Evolutionary conservation across 2,797 vertebrate species (phyloP), one percentile per base, ranked within the genome.

Genomic region (Molothrus ater): DNA sequence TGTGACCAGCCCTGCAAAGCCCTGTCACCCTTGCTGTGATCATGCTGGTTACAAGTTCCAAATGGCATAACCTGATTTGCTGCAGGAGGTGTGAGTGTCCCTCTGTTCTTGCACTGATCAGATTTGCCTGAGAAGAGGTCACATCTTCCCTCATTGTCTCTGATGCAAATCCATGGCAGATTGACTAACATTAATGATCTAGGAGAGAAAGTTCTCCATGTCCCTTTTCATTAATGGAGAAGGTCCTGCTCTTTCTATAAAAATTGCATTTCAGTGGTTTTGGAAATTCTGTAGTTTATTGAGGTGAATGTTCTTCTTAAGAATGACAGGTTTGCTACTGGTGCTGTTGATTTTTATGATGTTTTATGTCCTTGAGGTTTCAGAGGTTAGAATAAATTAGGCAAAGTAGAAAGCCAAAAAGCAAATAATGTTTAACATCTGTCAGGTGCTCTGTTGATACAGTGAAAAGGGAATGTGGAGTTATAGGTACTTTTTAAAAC

Each of bases 321-420:
- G 75, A 90, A 73, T 89, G 89, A 90, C 91, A 93, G 90, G 73
- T 93, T 89, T 96, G 76, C n/a, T 82, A 78, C 31, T 73, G 69
- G 11, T 76, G 68, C 53, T 80, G 73, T 95, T 96, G 93, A 87
- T 95, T 96, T 96, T 93, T 90, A 64, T 88, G 82, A 90, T 65
- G 53, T 50, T 94, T 92, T 78, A 68, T 81, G 53, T 91, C 71
- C 72, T 95, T 94, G 94, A 95, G 61, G 34, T 80, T 95, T 93
- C 40, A 11, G 56, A 84, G 34, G 47, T 84, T 83, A 45, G 61
- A 60, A 69, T 95, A 90, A 91, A 74, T 57, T 66, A 88, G 80
- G 64, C 40, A 63, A 96, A 79, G 64, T 56, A 87, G 81, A 90
- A 90, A 90, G 42, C 47, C 80, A 87, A 88, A 90, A 86, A 86